Conservation (phyloP, 1,140 invertebrate genomes). For the Drosophila novamexicana region DNA sequence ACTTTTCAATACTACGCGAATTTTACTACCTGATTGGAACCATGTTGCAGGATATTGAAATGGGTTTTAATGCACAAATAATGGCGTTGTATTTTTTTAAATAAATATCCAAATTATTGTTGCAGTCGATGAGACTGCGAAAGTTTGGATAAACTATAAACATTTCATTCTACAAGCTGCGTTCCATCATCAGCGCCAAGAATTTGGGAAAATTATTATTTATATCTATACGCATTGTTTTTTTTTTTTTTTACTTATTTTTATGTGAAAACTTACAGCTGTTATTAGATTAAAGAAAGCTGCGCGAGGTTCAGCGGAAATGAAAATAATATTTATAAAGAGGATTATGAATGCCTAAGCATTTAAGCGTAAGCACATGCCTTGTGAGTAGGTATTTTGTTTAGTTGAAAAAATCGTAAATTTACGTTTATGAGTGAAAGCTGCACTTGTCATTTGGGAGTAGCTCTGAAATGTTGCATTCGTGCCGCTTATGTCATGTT, state of each 20-base stretch:
- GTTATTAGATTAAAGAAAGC: conserved; percentile 26
- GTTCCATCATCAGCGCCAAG: conserved; percentile 42
- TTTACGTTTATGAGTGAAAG: conserved; percentile 53
- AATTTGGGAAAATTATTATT: conserved; percentile 47
- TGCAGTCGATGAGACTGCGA: neutral
- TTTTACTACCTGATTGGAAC: conserved; percentile 26
- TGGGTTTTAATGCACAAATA: conserved; percentile 27
- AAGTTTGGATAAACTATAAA: conserved; percentile 42
- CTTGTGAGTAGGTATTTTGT: neutral
- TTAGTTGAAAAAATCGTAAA: neutral
- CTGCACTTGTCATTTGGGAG: conserved; percentile 31
- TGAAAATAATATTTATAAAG: conserved; percentile 13
- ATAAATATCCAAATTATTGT: conserved; percentile 26
- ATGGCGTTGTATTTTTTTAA: conserved; percentile 2
- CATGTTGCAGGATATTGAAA: neutral
- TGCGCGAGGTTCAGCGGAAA: conserved; percentile 41
- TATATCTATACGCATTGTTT: conserved; percentile 5
- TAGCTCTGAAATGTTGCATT: conserved; percentile 10
- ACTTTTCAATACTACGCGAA: neutral
- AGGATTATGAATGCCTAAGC: conserved; percentile 15
- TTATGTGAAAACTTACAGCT: conserved; percentile 53
- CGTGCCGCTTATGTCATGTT: conserved; percentile 56
- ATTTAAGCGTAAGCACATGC: neutral
- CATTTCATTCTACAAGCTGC: conserved; percentile 54
- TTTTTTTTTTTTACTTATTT: conserved; percentile 8